Percentiles rank a stretch among this genome's conserved stretches.
Conservation (phyloP, 2,888 invertebrate genomes). For the Melinaea marsaeus region DNA sequence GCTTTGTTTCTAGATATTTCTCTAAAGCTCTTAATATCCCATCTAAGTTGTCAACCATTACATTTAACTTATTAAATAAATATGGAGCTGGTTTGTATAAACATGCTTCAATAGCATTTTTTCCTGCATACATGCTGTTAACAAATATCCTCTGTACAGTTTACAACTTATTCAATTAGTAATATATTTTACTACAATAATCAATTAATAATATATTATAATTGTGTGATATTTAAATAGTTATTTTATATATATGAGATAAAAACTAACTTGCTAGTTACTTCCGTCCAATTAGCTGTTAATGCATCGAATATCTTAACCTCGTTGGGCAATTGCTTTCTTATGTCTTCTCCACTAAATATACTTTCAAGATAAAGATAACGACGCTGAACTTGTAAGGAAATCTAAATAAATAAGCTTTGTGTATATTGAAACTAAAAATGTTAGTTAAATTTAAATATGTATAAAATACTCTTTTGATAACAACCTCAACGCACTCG, state of each 20-base stretch:
- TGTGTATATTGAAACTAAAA: neutral
- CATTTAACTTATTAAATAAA: constrained; percentile 82
- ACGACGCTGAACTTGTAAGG: constrained; percentile 88
- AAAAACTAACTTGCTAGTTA: constrained; percentile 75
- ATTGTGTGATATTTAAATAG: constrained; percentile 1
- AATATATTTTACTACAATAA: neutral
- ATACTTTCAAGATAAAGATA: constrained; percentile 94
- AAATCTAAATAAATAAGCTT: constrained; percentile 53
- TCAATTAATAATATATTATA: neutral
- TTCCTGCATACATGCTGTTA: constrained; percentile 69
- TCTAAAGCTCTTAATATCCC: constrained; percentile 89
- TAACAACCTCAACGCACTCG: constrained; percentile 85
- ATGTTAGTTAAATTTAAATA: neutral
- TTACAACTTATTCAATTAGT: constrained; percentile 1
- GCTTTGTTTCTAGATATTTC: constrained; percentile 91
- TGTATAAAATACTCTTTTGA: neutral
- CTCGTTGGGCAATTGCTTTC: constrained; percentile 88
- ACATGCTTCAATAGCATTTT: constrained; percentile 80
- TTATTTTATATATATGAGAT: neutral
- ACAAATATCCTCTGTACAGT: constrained; percentile 2
- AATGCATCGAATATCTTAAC: constrained; percentile 85
- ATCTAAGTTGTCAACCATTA: constrained; percentile 87
- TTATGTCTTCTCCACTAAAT: constrained; percentile 91
- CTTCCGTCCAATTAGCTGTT: constrained; percentile 83
- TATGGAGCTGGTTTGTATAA: constrained; percentile 79